Evolutionary conservation across 2,797 vertebrate species (phyloP).

Genomic region (Coregonus sp.): DNA sequence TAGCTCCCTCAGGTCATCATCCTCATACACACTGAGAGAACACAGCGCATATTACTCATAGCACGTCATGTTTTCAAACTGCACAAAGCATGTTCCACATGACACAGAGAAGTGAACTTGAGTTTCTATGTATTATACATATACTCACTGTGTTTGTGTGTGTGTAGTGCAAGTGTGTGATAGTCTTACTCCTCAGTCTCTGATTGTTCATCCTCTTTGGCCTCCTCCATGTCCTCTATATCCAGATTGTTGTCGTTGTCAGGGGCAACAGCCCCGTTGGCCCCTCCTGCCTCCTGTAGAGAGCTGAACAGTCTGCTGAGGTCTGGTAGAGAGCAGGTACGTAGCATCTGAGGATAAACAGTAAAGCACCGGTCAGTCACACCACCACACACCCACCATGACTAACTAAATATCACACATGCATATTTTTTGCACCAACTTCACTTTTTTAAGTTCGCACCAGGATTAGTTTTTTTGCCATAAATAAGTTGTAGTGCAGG

Average conservation of each 20-base stretch:
- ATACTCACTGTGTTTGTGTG: too few relatives aligned
- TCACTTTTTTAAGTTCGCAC: neutral
- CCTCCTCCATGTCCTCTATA: constrained; percentile 86
- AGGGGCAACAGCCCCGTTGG: constrained; percentile 57
- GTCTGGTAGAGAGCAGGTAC: constrained; percentile 96
- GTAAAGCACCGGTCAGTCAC: neutral
- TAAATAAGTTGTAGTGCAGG: neutral
- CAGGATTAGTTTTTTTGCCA: neutral
- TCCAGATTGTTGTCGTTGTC: constrained; percentile 79
- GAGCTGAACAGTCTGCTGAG: constrained; percentile 87
- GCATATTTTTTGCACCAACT: neutral
- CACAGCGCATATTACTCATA: neutral
- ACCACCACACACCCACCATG: constrained; percentile 3
- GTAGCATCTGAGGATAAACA: constrained; percentile 82
- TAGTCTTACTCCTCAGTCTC: constrained; percentile 86
- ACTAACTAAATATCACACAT: neutral
- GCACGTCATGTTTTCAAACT: neutral
- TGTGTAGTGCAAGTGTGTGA: too few relatives aligned
- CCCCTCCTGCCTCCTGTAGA: constrained; percentile 66
- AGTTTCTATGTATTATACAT: too few relatives aligned
- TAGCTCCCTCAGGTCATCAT: constrained; percentile 90
- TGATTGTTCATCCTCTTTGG: constrained; percentile 85
- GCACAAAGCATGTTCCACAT: too few relatives aligned
- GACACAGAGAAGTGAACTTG: too few relatives aligned
- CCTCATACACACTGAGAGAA: constrained; percentile 83